Conservation (phyloP, 2,888 invertebrate genomes). For the Exephanes ischioxanthus region DNA sequence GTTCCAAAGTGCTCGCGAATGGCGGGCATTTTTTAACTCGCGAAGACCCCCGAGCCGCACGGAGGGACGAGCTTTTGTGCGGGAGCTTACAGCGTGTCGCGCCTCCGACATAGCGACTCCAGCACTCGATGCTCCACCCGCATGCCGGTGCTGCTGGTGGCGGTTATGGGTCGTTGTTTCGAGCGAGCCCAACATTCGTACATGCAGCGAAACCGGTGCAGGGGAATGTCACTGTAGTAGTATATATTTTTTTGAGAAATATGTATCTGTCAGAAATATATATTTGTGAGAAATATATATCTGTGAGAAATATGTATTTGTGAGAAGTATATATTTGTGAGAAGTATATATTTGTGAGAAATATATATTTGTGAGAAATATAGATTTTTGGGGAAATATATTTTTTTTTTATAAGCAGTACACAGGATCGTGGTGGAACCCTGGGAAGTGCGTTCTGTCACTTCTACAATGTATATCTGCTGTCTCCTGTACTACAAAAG, state of each 20-base stretch:
- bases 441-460: neutral
- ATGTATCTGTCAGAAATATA: neutral
- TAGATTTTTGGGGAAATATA: too few relatives aligned
- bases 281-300: neutral
- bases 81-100: slow-evolving; percentile 59
- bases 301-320: neutral
- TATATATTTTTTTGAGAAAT: slow-evolving; percentile 15
- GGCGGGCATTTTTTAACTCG: slow-evolving; percentile 79
- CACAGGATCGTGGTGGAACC: neutral
- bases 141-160: neutral
- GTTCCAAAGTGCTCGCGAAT: slow-evolving; percentile 80
- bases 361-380: too few relatives aligned
- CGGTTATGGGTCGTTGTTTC: slow-evolving; percentile 29
- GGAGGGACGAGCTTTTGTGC: slow-evolving; percentile 46
- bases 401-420: too few relatives aligned
- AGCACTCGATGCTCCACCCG: slow-evolving; percentile 46
- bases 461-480: slow-evolving; percentile 12
- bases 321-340: too few relatives aligned
- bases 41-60: slow-evolving; percentile 42
- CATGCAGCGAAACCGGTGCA: neutral
- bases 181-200: neutral
- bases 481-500: slow-evolving; percentile 19
- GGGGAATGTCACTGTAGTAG: neutral
- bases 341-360: too few relatives aligned
- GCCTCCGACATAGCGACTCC: slow-evolving; percentile 58